Evolutionary conservation across 2,888 invertebrate genomes (phyloP).

Genomic region (Sisyra terminalis): DNA sequence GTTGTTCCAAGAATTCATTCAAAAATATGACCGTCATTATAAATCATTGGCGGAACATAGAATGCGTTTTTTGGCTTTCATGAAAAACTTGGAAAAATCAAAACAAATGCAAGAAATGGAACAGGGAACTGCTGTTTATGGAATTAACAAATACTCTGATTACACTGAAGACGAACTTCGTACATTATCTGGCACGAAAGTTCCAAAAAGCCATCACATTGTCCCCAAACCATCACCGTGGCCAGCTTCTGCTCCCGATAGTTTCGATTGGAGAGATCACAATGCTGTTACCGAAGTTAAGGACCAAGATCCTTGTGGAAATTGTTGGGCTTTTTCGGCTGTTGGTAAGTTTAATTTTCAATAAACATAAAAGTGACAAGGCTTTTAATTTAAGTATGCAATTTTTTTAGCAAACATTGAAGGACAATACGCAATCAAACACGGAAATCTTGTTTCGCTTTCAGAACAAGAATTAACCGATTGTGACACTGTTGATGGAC

Average conservation of each 20-base stretch:
- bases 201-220: slow-evolving; percentile 32
- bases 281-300: slow-evolving; percentile 76
- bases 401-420: slow-evolving; percentile 57
- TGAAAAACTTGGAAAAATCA: slow-evolving; percentile 56
- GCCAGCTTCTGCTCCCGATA: slow-evolving; percentile 42
- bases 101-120: slow-evolving; percentile 58
- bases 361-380: no score
- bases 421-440: slow-evolving; percentile 77
- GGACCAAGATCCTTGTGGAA: slow-evolving; percentile 77
- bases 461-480: slow-evolving; percentile 94
- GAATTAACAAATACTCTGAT: slow-evolving; percentile 75
- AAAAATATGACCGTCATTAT: no score
- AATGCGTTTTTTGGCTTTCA: slow-evolving; percentile 55
- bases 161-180: slow-evolving; percentile 54
- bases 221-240: slow-evolving; percentile 41
- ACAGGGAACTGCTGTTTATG: slow-evolving; percentile 72
- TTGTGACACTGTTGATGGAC: slow-evolving; percentile 81
- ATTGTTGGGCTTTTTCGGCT: slow-evolving; percentile 82
- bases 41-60: slow-evolving; percentile 32
- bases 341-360: slow-evolving; percentile 10
- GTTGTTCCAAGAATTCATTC: no score
- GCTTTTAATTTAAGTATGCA: no score
- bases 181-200: slow-evolving; percentile 37
- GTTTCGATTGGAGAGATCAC: slow-evolving; percentile 77
- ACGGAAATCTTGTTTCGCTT: slow-evolving; percentile 59